These are phyloP conservation scores for Plusia festucae DNA, from an alignment of 2,888 invertebrate genomes.

Conservation along the genomic window DNA sequence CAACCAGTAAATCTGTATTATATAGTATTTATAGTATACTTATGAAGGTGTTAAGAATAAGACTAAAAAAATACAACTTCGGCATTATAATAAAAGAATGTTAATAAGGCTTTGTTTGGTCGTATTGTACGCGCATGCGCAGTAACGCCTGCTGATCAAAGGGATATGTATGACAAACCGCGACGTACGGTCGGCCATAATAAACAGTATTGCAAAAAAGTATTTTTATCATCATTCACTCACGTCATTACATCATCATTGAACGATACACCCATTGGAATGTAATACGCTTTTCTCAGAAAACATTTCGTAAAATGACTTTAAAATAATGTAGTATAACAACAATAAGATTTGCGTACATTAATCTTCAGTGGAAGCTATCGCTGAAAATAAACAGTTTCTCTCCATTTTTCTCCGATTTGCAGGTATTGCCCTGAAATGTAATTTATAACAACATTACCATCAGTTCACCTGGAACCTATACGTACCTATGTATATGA, in stretches of 20 bases:
- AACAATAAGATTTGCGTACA: neutral
- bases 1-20: too few relatives aligned
- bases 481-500: too few relatives aligned
- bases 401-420: too few relatives aligned
- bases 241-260: slow-evolving; percentile 4
- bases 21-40: too few relatives aligned
- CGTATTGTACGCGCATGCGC: slow-evolving; percentile 11
- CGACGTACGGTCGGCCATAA: slow-evolving; percentile 5
- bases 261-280: slow-evolving; percentile 4
- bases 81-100: neutral
- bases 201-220: neutral
- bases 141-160: slow-evolving; percentile 2
- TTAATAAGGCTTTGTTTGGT: slow-evolving; percentile 12
- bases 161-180: slow-evolving; percentile 1
- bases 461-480: too few relatives aligned
- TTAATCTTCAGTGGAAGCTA: neutral
- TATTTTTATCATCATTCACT: slow-evolving; percentile 1
- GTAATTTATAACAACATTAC: too few relatives aligned
- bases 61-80: neutral
- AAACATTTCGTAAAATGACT: neutral
- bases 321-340: neutral
- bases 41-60: too few relatives aligned
- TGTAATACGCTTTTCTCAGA: neutral
- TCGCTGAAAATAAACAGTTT: too few relatives aligned
- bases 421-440: too few relatives aligned